Base-by-base conservation (phyloP, 2,113 vertebrate species). In the Stigmatopora nigra region DNA sequence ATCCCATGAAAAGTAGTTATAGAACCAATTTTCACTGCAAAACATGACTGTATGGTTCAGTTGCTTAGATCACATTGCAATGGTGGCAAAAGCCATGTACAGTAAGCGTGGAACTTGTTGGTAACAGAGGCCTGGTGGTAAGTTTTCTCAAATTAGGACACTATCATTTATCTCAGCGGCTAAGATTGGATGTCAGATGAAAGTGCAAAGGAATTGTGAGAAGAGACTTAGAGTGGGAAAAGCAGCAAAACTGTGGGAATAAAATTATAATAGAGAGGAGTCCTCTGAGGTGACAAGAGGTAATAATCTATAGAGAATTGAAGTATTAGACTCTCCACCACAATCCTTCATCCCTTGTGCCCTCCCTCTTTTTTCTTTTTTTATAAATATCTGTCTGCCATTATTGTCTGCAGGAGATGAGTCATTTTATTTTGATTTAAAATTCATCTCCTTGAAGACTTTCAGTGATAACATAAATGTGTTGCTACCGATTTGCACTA, bases 381-480 rank as follows among this genome's bases (percentile, higher is more conserved):
- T 14, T 6, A 71, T 41, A 41, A 41, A 57, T 73, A 60, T 76
- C 52, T 46, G 35, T 72, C 65, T 20, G 22, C 55, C 63, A 76
- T 62, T 57, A 81, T 73, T 68, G 63, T 68, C 58, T 47, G 52
- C 65, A 67, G 64, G 74, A 75, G 76, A 78, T 80, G 63, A 72
- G 65, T 78, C 69, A 64, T 80, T 80, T 81, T 64, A 69, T 82
- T 86, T 69, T 80, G 68, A 84, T 83, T 80, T 72, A 71, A 81
- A 70, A 72, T 78, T 82, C 59, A 80, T 84, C 81, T 78, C 69
- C 59, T 69, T 77, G 76, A 60, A 73, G 25, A 6, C 67, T 68
- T 61, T 31, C 63, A 22, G 52, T 59, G 78, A 82, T 79, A 65
- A 80, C 68, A 69, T 72, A 72, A 74, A 68, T 76, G 64, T 10